A percentile compares a stretch with the other conserved stretches of the same genome.
phyloP scores from a whole-genome alignment of 2,888 invertebrate genomes.

The Ligdia adustata region DNA sequence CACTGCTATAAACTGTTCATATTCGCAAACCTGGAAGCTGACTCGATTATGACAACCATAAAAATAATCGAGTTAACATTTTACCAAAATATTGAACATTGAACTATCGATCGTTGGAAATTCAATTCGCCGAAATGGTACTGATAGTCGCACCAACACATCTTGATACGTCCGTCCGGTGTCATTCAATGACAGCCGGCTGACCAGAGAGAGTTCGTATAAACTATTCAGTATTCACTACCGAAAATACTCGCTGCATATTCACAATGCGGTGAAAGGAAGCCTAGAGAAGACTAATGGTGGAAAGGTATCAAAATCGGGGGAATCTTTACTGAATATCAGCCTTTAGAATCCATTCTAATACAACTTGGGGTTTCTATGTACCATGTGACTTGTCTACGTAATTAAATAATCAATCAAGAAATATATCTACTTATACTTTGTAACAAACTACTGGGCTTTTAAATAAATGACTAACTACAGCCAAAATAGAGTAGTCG shows the following conservation, averaged over 20 bases:
- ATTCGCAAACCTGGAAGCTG: too few species aligned
- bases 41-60: too few species aligned
- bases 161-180: slow-evolving; percentile 25
- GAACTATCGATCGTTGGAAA: slow-evolving; percentile 1
- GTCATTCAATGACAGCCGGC: slow-evolving; percentile 15
- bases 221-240: slow-evolving; percentile 24
- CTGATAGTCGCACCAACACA: slow-evolving; percentile 19
- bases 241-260: slow-evolving; percentile 27
- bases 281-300: not conserved
- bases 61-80: too few species aligned
- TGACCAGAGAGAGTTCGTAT: slow-evolving; percentile 20
- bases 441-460: too few species aligned
- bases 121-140: slow-evolving; percentile 20
- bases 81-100: too few species aligned
- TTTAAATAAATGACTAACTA: too few species aligned
- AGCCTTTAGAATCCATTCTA: not conserved
- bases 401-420: not conserved
- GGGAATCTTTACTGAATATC: not conserved
- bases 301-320: not conserved
- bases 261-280: not conserved
- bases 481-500: too few species aligned
- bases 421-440: too few species aligned
- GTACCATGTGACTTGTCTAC: not conserved
- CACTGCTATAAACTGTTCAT: too few species aligned
- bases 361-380: not conserved